These are phyloP conservation scores for Platycercus adscitus DNA, from an alignment of 2,113 vertebrate genomes.

Conservation along the genomic window DNA sequence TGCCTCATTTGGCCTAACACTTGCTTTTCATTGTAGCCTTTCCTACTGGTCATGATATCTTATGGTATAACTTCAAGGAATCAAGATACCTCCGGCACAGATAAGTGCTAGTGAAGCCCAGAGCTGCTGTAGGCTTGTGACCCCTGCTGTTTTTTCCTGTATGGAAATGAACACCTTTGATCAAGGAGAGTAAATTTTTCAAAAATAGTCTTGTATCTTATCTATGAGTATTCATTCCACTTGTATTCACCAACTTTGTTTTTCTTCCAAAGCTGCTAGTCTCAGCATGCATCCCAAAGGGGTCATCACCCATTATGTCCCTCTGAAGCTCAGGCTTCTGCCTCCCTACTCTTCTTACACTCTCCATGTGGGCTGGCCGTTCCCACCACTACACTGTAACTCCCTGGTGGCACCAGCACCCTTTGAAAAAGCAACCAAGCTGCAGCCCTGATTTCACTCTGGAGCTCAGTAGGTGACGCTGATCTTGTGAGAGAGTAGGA, in stretches of 20 bases:
- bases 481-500: constrained; percentile 52
- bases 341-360: background rate
- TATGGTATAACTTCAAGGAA: background rate
- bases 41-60: background rate
- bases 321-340: fast-evolving
- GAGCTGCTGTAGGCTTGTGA: background rate
- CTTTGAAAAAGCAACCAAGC: background rate
- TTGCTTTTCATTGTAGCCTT: background rate
- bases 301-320: background rate
- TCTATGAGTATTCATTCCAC: background rate
- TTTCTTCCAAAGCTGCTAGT: background rate
- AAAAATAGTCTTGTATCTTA: background rate
- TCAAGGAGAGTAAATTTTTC: background rate
- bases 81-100: fast-evolving
- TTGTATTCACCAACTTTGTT: background rate
- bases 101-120: background rate
- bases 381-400: background rate
- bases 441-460: background rate
- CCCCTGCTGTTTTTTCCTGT: background rate
- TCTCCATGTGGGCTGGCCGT: background rate
- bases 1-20: background rate
- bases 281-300: background rate
- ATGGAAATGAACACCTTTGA: background rate
- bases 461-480: background rate
- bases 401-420: background rate